Evolutionary conservation across 2,113 vertebrate genomes (phyloP).

Genomic region (Brachypodius melanocephalos): DNA sequence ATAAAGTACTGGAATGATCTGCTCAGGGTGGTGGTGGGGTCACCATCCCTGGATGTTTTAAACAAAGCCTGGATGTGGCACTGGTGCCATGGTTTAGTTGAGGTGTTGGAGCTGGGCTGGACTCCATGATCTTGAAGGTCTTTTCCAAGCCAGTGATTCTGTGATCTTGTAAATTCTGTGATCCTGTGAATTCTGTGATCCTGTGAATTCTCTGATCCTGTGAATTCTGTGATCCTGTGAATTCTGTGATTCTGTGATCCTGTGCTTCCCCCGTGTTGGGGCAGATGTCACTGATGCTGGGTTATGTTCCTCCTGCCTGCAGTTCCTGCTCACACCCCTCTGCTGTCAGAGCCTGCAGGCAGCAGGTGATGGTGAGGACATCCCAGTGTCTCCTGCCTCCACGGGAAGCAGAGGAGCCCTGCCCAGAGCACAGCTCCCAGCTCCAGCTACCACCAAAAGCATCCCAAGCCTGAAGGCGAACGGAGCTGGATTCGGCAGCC

Average conservation of each 20-base stretch:
- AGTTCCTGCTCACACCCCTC: background rate
- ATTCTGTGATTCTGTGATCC: background rate
- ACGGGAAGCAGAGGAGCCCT: background rate
- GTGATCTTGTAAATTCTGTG: too few species aligned
- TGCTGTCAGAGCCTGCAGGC: background rate
- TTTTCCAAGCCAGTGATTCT: background rate
- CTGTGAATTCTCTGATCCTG: too few species aligned
- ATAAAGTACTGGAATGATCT: background rate
- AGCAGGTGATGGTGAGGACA: background rate
- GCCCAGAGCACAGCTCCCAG: background rate
- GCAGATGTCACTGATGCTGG: background rate
- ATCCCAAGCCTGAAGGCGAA: background rate
- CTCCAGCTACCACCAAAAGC: background rate
- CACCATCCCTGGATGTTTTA: background rate
- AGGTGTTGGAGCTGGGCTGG: background rate
- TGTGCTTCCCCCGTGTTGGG: fast-evolving
- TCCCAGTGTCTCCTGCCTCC: background rate
- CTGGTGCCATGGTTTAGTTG: background rate
- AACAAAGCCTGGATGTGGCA: background rate
- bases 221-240: too few species aligned
- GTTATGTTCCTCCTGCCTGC: too few species aligned
- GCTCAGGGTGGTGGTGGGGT: fast-evolving
- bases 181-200: too few species aligned
- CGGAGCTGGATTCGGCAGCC: background rate
- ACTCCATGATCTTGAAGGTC: fast-evolving